A percentile compares a stretch with the other conserved stretches of the same genome.
Conservation (phyloP, 2,888 invertebrate species). For the Litoditis marina region DNA sequence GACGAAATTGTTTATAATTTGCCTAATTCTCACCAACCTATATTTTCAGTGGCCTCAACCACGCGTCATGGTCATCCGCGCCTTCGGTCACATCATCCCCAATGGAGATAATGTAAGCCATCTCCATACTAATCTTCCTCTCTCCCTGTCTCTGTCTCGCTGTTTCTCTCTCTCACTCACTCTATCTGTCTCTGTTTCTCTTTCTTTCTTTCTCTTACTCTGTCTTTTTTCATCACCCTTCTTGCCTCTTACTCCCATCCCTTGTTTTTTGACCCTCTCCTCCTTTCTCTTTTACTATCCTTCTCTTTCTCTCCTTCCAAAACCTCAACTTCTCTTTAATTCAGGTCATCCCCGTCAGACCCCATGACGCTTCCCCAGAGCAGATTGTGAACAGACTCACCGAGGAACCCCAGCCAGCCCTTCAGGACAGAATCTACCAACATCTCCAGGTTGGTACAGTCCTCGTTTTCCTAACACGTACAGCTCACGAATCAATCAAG, state of each 20-base stretch:
- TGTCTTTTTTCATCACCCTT: constrained; percentile 10
- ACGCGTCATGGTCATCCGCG: no score
- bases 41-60: no score
- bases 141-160: constrained; percentile 3
- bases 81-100: no score
- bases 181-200: constrained; percentile 14
- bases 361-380: constrained; percentile 16
- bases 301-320: constrained; percentile 2
- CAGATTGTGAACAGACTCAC: constrained; percentile 12
- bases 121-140: no score
- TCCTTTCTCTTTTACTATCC: constrained; percentile 2
- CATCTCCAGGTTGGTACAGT: no score
- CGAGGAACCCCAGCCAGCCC: constrained; percentile 23
- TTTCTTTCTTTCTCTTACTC: constrained; percentile 14
- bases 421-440: constrained; percentile 40
- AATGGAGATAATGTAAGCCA: no score
- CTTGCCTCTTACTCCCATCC: constrained; percentile 4
- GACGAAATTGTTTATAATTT: no score
- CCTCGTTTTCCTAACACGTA: no score
- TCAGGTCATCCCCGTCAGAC: constrained; percentile 5
- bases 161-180: constrained; percentile 5
- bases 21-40: no score
- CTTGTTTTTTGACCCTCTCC: constrained; percentile 2
- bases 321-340: constrained; percentile 1
- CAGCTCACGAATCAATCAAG: no score